phyloP scores from a whole-genome alignment of 2,113 vertebrate genomes.

The Fulmarus glacialis region DNA sequence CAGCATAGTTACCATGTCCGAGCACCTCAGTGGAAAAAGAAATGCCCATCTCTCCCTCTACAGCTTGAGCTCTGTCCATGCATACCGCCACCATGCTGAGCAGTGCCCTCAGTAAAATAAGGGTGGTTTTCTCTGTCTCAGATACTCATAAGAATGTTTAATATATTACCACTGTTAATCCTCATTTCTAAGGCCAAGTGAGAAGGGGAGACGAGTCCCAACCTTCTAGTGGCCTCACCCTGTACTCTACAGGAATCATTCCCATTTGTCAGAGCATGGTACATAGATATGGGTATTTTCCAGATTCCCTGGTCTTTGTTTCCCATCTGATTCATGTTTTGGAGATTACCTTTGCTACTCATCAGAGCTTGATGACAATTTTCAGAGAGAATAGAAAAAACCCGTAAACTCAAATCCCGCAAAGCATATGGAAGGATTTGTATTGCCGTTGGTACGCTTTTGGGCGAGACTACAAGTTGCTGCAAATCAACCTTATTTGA shows the following conservation, averaged over 20 bases:
- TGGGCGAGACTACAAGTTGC: neutral
- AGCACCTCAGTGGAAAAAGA: neutral
- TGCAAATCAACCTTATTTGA: neutral
- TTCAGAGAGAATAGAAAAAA: neutral
- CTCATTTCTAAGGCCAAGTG: neutral
- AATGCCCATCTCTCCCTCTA: neutral
- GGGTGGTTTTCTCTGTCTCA: neutral
- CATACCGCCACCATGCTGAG: neutral
- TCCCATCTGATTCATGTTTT: neutral
- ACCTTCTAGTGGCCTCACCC: neutral
- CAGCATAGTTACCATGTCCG: neutral
- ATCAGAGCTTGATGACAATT: neutral
- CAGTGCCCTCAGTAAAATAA: neutral
- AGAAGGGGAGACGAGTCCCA: neutral
- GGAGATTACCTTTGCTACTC: neutral
- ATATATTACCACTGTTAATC: neutral
- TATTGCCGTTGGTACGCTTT: neutral
- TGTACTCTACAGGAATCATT: neutral
- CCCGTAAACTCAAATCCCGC: neutral
- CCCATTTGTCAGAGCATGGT: neutral
- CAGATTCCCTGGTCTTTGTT: neutral
- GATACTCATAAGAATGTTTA: neutral
- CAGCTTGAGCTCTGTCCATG: neutral
- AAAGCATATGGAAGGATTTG: neutral
- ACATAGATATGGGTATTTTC: neutral